phyloP scores from a whole-genome alignment of 2,113 vertebrate genomes.

The Spilogale gracilis region DNA sequence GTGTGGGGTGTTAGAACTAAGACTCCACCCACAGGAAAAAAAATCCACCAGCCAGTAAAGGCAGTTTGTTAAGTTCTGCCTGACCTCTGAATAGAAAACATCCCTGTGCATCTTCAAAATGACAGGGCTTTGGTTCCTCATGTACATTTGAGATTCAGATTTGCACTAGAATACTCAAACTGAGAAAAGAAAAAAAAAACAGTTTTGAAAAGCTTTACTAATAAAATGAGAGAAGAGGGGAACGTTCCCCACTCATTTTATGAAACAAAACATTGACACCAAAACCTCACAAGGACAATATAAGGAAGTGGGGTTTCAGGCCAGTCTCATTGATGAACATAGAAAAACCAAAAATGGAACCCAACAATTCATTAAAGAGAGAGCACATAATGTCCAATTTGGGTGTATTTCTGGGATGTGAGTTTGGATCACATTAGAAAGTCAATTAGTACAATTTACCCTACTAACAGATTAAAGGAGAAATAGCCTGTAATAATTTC shows the following conservation, averaged over 20 bases:
- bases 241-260: background rate
- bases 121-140: background rate
- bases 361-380: background rate
- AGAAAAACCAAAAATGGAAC: background rate
- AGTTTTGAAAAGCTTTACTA: background rate
- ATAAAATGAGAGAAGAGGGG: background rate
- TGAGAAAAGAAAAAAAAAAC: background rate
- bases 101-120: background rate
- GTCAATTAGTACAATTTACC: background rate
- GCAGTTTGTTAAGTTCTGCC: background rate
- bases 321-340: background rate
- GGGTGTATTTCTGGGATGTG: background rate
- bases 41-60: background rate
- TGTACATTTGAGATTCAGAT: background rate
- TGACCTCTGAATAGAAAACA: background rate
- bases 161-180: background rate
- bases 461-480: conserved; percentile 18
- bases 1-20: background rate
- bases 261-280: background rate
- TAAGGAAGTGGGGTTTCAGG: background rate
- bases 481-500: conserved; percentile 29
- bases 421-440: background rate
- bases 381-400: background rate
- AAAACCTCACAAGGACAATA: background rate
- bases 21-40: background rate